phyloP scores from a whole-genome alignment of 2,888 invertebrate genomes.

The Lagria hirta region DNA sequence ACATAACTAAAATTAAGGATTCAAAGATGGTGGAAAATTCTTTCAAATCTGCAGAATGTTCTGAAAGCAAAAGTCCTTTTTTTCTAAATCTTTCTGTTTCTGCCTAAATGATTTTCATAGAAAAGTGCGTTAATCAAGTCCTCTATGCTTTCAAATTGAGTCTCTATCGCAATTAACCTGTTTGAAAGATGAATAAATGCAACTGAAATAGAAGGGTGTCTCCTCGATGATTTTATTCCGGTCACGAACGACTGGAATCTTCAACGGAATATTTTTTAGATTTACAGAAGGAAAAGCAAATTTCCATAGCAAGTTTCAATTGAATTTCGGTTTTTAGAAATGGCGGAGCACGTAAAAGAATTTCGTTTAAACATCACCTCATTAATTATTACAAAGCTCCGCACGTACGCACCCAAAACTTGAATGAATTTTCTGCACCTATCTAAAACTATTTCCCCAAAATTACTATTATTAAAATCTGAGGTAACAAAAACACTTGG shows the following conservation, averaged over 20 bases:
- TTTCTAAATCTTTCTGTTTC: too few relatives aligned
- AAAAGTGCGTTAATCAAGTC: slow-evolving; percentile 35
- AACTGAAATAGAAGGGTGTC: too few relatives aligned
- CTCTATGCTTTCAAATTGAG: slow-evolving; percentile 37
- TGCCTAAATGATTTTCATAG: slow-evolving; percentile 26
- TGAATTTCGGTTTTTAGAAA: slow-evolving; percentile 17
- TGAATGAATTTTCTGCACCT: too few relatives aligned
- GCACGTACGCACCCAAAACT: too few relatives aligned
- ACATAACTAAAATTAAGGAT: too few relatives aligned
- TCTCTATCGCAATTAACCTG: slow-evolving; percentile 40
- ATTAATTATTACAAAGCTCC: too few relatives aligned
- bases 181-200: slow-evolving; percentile 37
- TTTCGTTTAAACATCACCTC: slow-evolving; percentile 13
- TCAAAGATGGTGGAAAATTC: too few relatives aligned
- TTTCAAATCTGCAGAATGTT: too few relatives aligned
- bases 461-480: too few relatives aligned
- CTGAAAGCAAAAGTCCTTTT: too few relatives aligned
- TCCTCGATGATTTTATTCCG: slow-evolving; percentile 17
- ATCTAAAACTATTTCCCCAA: too few relatives aligned
- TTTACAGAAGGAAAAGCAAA: slow-evolving; percentile 9
- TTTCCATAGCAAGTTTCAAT: slow-evolving; percentile 21
- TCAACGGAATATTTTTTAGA: slow-evolving; percentile 13
- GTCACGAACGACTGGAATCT: slow-evolving; percentile 16
- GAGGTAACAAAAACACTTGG: too few relatives aligned
- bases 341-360: slow-evolving; percentile 15